Percentiles rank a stretch among this genome's conserved stretches.
These are phyloP conservation scores for Channa maculata DNA, from an alignment of 2,113 vertebrate genomes.

Conservation along the genomic window DNA sequence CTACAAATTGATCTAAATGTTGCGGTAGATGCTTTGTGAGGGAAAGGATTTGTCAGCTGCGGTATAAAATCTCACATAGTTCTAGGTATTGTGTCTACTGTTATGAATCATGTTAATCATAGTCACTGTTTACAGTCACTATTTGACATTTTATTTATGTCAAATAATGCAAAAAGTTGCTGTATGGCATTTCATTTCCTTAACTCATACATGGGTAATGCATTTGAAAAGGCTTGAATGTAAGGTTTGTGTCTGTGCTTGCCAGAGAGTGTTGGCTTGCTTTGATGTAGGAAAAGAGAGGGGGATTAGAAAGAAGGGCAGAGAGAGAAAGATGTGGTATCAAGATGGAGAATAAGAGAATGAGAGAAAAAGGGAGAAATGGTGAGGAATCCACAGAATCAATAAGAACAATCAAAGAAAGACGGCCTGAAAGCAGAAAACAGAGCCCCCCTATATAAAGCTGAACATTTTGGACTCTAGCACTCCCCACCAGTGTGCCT, in stretches of 20 bases:
- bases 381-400: slow-evolving; percentile 18
- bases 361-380: neutral
- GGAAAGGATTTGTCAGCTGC: neutral
- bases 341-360: slow-evolving; percentile 26
- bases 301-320: slow-evolving; percentile 51
- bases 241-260: slow-evolving; percentile 65
- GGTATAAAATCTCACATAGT: neutral
- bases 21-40: neutral
- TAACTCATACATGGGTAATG: slow-evolving; percentile 32
- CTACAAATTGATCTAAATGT: neutral
- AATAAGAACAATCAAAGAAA: neutral
- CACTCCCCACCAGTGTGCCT: slow-evolving; percentile 26
- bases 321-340: slow-evolving; percentile 39
- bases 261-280: slow-evolving; percentile 51
- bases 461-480: slow-evolving; percentile 28
- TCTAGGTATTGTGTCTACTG: slow-evolving; percentile 1
- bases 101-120: slow-evolving; percentile 34
- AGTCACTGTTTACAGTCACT: slow-evolving; percentile 22
- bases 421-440: neutral
- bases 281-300: slow-evolving; percentile 57
- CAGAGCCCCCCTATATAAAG: neutral
- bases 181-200: slow-evolving; percentile 33
- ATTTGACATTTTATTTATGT: slow-evolving; percentile 29
- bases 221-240: slow-evolving; percentile 60
- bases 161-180: slow-evolving; percentile 28